phyloP scores from a whole-genome alignment of 2,797 vertebrate species.

The Aplochiton taeniatus region DNA sequence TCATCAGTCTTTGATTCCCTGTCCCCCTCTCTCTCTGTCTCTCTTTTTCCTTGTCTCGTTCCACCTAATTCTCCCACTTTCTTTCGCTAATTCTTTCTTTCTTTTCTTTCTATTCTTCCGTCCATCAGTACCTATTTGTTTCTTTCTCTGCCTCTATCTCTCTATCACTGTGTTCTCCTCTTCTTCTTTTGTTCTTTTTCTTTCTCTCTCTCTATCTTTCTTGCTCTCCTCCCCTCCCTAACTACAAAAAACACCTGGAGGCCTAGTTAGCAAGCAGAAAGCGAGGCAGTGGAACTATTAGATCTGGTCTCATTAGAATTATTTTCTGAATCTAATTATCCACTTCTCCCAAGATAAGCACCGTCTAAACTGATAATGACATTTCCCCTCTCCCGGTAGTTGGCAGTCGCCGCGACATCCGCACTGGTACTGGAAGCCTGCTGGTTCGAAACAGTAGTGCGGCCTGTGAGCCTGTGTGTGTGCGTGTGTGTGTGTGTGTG shows the following conservation, averaged over 20 bases:
- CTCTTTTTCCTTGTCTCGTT: conserved; percentile 25
- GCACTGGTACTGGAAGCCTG: conserved; percentile 19
- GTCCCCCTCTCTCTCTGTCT: no score
- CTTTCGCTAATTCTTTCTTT: conserved; percentile 19
- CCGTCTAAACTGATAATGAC: conserved; percentile 25
- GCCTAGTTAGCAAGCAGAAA: conserved; percentile 29
- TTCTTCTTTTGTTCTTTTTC: no score
- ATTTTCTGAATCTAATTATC: conserved; percentile 41
- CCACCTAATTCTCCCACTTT: no score
- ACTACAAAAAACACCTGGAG: conserved; percentile 34
- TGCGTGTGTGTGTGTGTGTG: neutral
- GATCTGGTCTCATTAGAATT: conserved; percentile 4
- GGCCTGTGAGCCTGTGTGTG: no score
- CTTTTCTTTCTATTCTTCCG: no score
- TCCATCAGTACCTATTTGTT: no score
- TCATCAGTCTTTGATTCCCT: no score
- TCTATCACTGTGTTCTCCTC: no score
- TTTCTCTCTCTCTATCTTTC: neutral
- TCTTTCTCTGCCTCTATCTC: no score
- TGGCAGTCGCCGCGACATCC: no score
- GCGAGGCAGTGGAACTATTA: conserved; percentile 37
- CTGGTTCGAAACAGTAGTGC: no score
- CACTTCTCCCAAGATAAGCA: conserved; percentile 34
- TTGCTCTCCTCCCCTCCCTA: no score
- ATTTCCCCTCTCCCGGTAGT: conserved; percentile 21